phyloP scores from a whole-genome alignment of 2,797 vertebrate genomes.

The Ctenopoma multispine region DNA sequence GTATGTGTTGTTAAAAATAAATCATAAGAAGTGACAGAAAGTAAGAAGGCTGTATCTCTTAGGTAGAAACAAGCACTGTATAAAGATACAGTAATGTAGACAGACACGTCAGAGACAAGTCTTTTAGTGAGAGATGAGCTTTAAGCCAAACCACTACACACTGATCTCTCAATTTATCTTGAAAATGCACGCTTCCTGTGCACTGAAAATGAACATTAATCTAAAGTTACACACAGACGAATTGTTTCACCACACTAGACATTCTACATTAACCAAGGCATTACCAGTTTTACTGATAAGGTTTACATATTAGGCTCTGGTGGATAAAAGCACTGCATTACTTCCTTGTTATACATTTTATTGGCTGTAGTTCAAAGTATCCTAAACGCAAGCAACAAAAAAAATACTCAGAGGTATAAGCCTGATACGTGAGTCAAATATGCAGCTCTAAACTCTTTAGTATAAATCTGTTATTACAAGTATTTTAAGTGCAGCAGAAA shows the following conservation, averaged over 20 bases:
- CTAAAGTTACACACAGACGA: conserved; percentile 24
- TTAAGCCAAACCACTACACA: conserved; percentile 1
- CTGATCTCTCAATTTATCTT: conserved; percentile 31
- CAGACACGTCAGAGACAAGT: conserved; percentile 28
- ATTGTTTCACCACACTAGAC: conserved; percentile 11
- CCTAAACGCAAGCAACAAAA: conserved; percentile 8
- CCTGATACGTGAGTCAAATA: not conserved
- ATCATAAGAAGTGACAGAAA: conserved; percentile 1
- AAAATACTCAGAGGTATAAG: not conserved
- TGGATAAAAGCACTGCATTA: not conserved
- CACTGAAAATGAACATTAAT: conserved; percentile 28
- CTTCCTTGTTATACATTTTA: conserved; percentile 39
- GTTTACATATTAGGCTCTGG: not conserved
- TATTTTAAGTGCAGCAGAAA: conserved; percentile 22
- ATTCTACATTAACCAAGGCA: not conserved
- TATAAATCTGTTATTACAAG: not conserved
- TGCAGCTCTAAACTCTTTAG: not conserved
- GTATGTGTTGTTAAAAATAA: conserved; percentile 31
- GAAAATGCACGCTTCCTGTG: conserved; percentile 39
- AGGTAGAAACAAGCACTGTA: conserved; percentile 11
- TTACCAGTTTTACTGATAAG: not conserved
- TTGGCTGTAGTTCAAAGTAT: conserved; percentile 7
- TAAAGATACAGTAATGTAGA: not conserved
- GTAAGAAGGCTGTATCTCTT: not conserved
- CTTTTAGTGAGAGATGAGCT: conserved; percentile 37